Evolutionary conservation across 2,888 invertebrate genomes (phyloP).

Genomic region (Orthosia incerta): DNA sequence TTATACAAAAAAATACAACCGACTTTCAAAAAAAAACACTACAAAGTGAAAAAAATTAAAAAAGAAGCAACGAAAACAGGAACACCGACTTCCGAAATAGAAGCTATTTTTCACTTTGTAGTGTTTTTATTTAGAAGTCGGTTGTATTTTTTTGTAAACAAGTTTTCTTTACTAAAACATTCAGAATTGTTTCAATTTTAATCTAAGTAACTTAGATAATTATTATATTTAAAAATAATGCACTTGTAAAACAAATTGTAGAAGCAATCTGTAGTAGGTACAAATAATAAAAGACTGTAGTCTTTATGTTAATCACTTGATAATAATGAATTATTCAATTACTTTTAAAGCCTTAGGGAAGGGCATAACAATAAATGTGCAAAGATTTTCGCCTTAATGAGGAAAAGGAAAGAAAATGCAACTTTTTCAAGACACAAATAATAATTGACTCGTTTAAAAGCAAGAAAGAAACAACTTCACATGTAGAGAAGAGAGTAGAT

Average conservation of each 20-base stretch:
- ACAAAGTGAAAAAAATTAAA: too few species aligned
- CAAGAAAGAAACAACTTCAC: constrained; percentile 45
- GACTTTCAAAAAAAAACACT: too few species aligned
- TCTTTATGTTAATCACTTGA: not conserved
- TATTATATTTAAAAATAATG: not conserved
- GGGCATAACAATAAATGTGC: constrained; percentile 2
- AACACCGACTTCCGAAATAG: too few species aligned
- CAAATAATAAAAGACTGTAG: not conserved
- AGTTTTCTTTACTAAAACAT: not conserved
- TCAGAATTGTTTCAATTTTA: not conserved
- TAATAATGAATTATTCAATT: constrained; percentile 26
- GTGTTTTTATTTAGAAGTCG: too few species aligned
- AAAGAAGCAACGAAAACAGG: too few species aligned
- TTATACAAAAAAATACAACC: too few species aligned
- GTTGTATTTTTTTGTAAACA: too few species aligned
- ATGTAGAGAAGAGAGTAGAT: constrained; percentile 64
- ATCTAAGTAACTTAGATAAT: not conserved
- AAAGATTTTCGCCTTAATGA: constrained; percentile 28
- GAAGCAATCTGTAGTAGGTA: not conserved
- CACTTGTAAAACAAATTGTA: not conserved
- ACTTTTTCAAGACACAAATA: constrained; percentile 26
- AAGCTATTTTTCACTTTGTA: too few species aligned
- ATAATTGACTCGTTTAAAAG: constrained; percentile 46
- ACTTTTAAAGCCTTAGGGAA: constrained; percentile 22
- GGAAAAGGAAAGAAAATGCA: constrained; percentile 31